Evolutionary conservation across 2,113 vertebrate genomes (phyloP), one percentile per base, ranked within the genome.

Genomic region (Cynocephalus volans): DNA sequence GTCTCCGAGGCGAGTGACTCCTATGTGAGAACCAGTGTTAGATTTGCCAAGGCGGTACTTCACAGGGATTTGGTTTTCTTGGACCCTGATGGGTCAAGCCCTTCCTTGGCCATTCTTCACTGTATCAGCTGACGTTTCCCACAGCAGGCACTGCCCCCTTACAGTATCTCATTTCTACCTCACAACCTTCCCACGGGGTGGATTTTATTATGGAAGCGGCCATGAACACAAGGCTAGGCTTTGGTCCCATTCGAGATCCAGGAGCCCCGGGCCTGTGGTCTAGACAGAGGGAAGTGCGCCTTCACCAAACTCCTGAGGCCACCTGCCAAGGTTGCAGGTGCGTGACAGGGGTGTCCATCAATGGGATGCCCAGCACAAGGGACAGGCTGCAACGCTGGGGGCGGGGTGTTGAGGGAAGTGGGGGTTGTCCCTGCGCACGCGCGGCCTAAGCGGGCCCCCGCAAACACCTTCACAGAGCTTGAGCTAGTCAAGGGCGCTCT

Each of bases 381-480:
- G 23, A 81, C 45, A 64, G 17, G 28, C 21, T n/a, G 52, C 41
- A 33, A 90, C 0, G 7, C 0, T 41, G 41, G 0, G 17, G 2
- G 8, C 48, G 21, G 31, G 26, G 8, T 54, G 23, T 56, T 12
- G 45, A 54, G 10, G 52, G 15, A 3, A 31, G 21, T n/a, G 8
- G 45, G 41, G 48, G 58, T 18, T 4, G 0, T 19, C 8, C 10
- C 13, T 5, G 18, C 8, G 8, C 50, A 10, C 15, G 28, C 15
- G 3, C 7, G 72, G 72, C 41, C 5, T 26, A 54, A 1, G 21
- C 3, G 2, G 28, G 31, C 26, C 15, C 15, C 28, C 8, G 5
- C 11, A 5, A 33, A 17, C 33, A 9, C 10, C 0, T 15, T 2
- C 72, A 8, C 18, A 6, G 3, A 41, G 10, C 36, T 0, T 1